Evolutionary conservation across 2,113 vertebrate species (phyloP), one percentile per base, ranked within the genome.

Genomic region (Gasterosteus aculeatus): DNA sequence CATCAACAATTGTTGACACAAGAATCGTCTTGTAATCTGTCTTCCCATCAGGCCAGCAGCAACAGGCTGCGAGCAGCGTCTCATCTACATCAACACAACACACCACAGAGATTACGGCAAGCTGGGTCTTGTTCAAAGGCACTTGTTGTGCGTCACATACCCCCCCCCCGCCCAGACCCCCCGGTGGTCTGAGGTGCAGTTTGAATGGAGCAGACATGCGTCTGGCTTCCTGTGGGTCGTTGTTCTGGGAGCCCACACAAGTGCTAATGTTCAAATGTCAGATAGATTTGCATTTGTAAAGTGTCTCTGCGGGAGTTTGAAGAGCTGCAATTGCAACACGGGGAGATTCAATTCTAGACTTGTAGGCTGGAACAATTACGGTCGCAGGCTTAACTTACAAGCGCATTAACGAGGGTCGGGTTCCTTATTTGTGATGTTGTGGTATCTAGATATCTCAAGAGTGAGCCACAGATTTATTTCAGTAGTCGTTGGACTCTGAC

Each of bases 401-500:
- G 29, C 14, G 2, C 2, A 22, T 42, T 3, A 7, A n/a, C 47
- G 12, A 49, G 12, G 5, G 1, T 31, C 10, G 31, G 5, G 11
- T 59, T 35, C 19, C 5, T 49, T 60, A 38, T 64, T 18, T 44
- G 2, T 8, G 11, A 35, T 33, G 15, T 47, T 58, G 19, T 18
- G 15, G 42, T 53, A 11, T 56, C 3, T 11, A 10, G 1, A n/a
- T 61, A 31, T 56, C 11, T 41, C 5, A n/a, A 19, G 5, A 31
- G 44, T 29, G 14, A 29, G 7, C 2, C 5, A 10, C 16, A 11
- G 2, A 2, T 26, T 39, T 14, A 11, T 35, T 46, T 57, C 1
- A 19, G 2, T n/a, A 90, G 87, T 85, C 81, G 77, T 6, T 86
- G 92, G 91, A 94, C 93, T 94, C 85, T 94, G 91, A 70, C 53